phyloP scores from a whole-genome alignment of 2,797 vertebrate species.

The Momotus momota region DNA sequence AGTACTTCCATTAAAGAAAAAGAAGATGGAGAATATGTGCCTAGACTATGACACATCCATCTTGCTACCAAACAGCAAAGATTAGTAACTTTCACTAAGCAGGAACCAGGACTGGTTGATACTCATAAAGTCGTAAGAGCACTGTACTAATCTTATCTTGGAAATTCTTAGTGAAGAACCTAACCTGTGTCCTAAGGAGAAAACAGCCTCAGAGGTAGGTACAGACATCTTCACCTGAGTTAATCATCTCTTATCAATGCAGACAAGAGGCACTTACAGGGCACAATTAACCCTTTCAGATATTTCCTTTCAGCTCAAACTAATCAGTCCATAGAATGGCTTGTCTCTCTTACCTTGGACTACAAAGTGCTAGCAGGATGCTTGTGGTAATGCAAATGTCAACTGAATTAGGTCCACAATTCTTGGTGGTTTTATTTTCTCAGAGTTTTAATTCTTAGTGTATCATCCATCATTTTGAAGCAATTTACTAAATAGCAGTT shows the following conservation, averaged over 20 bases:
- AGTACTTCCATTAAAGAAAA: background rate
- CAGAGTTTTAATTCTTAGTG: background rate
- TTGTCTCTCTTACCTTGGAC: background rate
- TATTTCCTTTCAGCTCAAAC: background rate
- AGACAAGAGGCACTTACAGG: background rate
- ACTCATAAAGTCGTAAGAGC: background rate
- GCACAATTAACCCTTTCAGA: background rate
- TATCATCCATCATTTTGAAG: background rate
- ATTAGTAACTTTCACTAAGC: conserved; percentile 46
- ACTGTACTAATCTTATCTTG: background rate
- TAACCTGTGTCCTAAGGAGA: background rate
- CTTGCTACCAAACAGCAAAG: background rate
- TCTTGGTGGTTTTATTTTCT: background rate
- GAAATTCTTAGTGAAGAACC: background rate
- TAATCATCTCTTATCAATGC: background rate
- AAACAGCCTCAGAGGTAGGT: background rate
- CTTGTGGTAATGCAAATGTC: background rate
- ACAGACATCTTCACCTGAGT: background rate
- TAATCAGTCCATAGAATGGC: background rate
- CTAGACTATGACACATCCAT: background rate
- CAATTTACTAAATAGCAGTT: background rate
- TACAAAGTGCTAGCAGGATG: background rate
- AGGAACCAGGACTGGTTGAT: background rate
- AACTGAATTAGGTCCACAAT: background rate
- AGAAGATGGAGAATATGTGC: background rate